Conservation (phyloP, 2,113 vertebrate species). For the Corvus moneduloides region DNA sequence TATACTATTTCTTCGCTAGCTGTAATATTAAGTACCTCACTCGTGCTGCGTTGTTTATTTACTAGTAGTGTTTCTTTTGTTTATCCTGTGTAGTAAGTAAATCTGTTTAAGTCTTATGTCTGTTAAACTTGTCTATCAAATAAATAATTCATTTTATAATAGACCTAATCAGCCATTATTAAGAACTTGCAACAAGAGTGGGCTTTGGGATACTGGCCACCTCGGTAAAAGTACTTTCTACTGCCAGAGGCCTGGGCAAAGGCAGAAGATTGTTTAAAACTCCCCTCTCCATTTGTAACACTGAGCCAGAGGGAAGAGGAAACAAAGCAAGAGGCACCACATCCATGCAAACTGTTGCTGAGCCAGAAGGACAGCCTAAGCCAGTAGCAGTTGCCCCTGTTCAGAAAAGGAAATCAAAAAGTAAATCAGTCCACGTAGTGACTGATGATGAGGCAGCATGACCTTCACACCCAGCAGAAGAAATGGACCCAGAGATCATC, state of each 20-base stretch:
- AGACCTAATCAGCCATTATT: neutral
- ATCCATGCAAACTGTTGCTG: neutral
- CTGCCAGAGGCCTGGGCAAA: neutral
- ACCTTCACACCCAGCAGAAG: neutral
- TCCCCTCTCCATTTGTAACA: neutral
- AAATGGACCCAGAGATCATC: neutral
- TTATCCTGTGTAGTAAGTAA: neutral
- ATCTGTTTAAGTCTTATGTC: neutral
- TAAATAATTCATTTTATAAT: neutral
- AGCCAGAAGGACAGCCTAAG: neutral
- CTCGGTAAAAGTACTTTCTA: neutral
- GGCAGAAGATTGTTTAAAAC: neutral
- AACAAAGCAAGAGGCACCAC: neutral
- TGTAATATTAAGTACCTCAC: neutral
- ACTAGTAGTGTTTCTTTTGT: neutral
- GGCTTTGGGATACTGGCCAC: neutral
- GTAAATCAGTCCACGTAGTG: no score
- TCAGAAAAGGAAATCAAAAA: neutral
- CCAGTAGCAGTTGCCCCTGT: neutral
- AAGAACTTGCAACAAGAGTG: neutral
- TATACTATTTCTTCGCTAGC: neutral
- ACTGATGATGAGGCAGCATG: neutral
- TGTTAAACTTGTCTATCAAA: neutral
- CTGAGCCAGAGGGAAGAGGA: neutral
- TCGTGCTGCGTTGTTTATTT: neutral